These are phyloP conservation scores for Leptonema lineaticorne DNA, from an alignment of 1,140 invertebrate species.

Conservation along the genomic window DNA sequence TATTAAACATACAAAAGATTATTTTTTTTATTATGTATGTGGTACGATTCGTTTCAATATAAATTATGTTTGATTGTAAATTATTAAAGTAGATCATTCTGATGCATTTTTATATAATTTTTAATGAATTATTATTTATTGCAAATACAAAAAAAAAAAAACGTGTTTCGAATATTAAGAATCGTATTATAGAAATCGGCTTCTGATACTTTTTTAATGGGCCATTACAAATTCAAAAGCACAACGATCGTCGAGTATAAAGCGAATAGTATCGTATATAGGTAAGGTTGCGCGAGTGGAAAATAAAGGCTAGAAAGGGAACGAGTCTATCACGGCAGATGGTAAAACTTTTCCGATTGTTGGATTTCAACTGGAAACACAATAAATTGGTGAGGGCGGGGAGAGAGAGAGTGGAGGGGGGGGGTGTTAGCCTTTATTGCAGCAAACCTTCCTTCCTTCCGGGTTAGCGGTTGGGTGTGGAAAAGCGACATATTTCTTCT, in stretches of 20 bases:
- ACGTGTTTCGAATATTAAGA: constrained; percentile 28
- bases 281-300: neutral
- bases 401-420: no score
- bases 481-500: neutral
- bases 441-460: neutral
- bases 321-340: constrained; percentile 11
- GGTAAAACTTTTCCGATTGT: constrained; percentile 27
- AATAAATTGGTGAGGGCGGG: constrained; percentile 20
- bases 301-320: neutral
- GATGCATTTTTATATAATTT: no score
- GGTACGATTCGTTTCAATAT: no score
- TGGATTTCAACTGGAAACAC: constrained; percentile 22
- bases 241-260: constrained; percentile 11
- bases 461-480: neutral
- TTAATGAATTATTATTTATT: no score
- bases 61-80: no score
- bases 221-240: constrained; percentile 29
- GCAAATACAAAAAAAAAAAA: no score
- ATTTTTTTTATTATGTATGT: no score
- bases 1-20: no score
- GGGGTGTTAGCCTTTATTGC: constrained; percentile 26
- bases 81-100: no score
- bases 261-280: no score
- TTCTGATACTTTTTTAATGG: constrained; percentile 22
- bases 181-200: neutral